phyloP scores from a whole-genome alignment of 2,797 vertebrate species.

The Mycteria americana region DNA sequence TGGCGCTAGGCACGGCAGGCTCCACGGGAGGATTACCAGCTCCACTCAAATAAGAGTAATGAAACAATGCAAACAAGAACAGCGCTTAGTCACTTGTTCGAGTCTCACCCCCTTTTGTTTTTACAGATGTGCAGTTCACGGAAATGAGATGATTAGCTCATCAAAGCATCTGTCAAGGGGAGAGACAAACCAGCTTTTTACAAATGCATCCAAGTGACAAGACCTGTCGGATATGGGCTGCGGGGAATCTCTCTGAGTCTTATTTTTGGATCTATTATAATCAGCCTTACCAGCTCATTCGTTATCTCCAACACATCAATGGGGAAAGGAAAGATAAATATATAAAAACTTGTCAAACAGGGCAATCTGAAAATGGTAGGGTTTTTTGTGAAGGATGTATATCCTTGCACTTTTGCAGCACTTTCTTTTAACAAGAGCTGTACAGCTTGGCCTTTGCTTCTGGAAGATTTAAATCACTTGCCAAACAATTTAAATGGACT shows the following conservation, averaged over 20 bases:
- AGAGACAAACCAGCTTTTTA: constrained; percentile 58
- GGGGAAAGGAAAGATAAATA: constrained; percentile 14
- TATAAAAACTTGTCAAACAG: background rate
- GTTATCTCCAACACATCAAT: constrained; percentile 10
- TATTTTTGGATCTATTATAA: constrained; percentile 44
- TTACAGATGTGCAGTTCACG: constrained; percentile 57
- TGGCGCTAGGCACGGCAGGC: background rate
- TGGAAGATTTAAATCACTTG: background rate
- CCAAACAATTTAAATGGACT: background rate
- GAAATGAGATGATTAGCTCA: constrained; percentile 66
- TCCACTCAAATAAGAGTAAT: background rate
- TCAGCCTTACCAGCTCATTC: constrained; percentile 34
- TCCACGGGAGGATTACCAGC: background rate
- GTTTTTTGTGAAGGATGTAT: background rate
- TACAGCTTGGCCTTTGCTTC: background rate
- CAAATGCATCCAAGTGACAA: constrained; percentile 49
- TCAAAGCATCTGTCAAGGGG: constrained; percentile 63
- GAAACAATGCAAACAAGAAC: constrained; percentile 25
- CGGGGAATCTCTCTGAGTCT: constrained; percentile 20
- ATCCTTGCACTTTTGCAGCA: background rate
- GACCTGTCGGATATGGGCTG: constrained; percentile 47
- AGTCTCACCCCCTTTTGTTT: constrained; percentile 56
- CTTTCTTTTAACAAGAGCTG: background rate
- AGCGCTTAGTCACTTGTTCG: constrained; percentile 41
- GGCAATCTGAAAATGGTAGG: background rate